These are phyloP conservation scores for Pterocles orientalis DNA, from an alignment of 2,113 vertebrate genomes.

Conservation along the genomic window DNA sequence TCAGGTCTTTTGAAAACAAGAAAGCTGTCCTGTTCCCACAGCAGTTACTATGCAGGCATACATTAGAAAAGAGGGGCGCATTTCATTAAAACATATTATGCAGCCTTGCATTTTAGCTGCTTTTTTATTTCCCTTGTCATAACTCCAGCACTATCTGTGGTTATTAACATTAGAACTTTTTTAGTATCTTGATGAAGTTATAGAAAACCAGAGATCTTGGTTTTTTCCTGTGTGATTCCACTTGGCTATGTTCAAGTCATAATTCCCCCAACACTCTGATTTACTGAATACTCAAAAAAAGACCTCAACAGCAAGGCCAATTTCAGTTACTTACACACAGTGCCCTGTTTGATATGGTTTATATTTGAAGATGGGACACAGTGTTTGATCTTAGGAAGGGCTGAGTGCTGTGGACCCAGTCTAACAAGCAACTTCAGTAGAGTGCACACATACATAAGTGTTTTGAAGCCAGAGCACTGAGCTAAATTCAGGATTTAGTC, in stretches of 20 bases:
- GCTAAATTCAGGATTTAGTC: neutral
- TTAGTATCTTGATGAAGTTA: neutral
- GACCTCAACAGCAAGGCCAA: neutral
- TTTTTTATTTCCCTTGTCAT: neutral
- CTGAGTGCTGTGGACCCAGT: neutral
- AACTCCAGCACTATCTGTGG: neutral
- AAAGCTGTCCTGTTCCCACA: neutral
- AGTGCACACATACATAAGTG: fast-evolving
- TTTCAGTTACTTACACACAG: neutral
- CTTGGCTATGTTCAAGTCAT: neutral
- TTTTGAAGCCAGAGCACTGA: neutral
- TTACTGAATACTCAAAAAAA: neutral
- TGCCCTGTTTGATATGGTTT: neutral
- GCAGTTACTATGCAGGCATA: neutral
- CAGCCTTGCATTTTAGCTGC: neutral
- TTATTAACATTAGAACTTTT: neutral
- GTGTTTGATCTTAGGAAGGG: neutral
- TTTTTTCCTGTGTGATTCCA: neutral
- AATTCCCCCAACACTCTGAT: neutral
- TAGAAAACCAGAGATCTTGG: fast-evolving
- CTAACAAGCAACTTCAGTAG: neutral
- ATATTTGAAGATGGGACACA: neutral
- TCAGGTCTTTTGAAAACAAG: neutral
- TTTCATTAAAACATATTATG: neutral
- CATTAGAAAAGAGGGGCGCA: neutral